Evolutionary conservation across 2,888 invertebrate genomes (phyloP).

Genomic region (Aspidapion aeneum): DNA sequence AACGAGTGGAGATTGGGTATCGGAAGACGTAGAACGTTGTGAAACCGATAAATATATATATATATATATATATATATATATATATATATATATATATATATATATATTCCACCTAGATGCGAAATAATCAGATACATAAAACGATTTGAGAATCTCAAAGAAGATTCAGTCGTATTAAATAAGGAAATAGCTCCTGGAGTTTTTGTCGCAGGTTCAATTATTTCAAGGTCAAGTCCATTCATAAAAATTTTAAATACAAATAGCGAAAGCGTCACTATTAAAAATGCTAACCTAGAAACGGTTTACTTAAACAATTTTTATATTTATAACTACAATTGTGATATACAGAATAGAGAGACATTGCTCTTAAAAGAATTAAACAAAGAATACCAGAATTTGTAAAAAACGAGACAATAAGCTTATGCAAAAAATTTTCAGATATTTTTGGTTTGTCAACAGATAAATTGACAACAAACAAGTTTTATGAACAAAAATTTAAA

Average conservation of each 20-base stretch:
- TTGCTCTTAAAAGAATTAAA: constrained; percentile 5
- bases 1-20: too few relatives aligned
- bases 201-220: constrained; percentile 12
- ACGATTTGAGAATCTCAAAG: constrained; percentile 2
- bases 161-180: background rate
- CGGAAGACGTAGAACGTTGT: too few relatives aligned
- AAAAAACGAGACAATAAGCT: constrained; percentile 2
- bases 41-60: too few relatives aligned
- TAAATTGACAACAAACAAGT: constrained; percentile 27
- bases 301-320: background rate
- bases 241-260: constrained; percentile 17
- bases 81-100: too few relatives aligned
- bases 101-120: constrained; percentile 7
- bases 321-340: background rate
- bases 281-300: background rate
- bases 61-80: too few relatives aligned
- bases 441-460: constrained; percentile 26
- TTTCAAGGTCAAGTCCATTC: constrained; percentile 8
- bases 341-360: background rate
- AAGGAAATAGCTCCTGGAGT: constrained; percentile 1
- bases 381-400: constrained; percentile 4
- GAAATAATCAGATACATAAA: constrained; percentile 6
- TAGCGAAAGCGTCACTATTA: too few relatives aligned
- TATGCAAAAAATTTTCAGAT: constrained; percentile 19
- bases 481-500: constrained; percentile 27